A percentile compares a stretch with the other conserved stretches of the same genome.
Conservation (phyloP, 2,797 vertebrate genomes). For the Anabacerthia variegaticeps region DNA sequence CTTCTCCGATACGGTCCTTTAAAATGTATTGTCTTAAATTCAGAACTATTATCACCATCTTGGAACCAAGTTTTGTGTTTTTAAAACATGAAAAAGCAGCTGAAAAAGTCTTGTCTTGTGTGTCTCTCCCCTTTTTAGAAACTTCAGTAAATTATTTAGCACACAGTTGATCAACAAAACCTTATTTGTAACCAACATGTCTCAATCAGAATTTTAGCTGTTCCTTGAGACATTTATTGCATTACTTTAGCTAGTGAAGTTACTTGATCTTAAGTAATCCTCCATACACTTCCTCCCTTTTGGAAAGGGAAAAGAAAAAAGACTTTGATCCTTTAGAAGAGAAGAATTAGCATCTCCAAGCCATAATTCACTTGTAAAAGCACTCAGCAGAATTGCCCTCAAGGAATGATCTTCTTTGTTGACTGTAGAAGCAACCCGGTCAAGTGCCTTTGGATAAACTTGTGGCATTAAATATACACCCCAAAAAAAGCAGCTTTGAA, state of each 20-base stretch:
- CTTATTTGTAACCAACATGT: neutral
- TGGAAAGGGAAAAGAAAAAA: neutral
- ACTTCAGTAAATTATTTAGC: neutral
- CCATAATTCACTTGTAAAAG: neutral
- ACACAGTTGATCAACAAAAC: neutral
- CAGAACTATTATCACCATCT: neutral
- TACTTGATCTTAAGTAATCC: neutral
- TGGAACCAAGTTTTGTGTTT: neutral
- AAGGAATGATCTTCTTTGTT: neutral
- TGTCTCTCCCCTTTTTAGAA: neutral
- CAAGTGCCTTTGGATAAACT: neutral
- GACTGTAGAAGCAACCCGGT: neutral
- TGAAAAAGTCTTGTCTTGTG: neutral
- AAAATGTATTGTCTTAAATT: neutral
- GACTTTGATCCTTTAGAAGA: neutral
- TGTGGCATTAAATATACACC: neutral
- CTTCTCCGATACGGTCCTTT: neutral
- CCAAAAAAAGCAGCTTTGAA: neutral
- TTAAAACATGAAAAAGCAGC: neutral
- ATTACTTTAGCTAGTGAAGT: neutral
- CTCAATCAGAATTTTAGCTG: neutral
- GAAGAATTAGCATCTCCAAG: neutral
- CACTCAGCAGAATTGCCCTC: neutral
- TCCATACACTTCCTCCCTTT: fast-evolving
- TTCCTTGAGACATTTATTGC: neutral